phyloP scores from a whole-genome alignment of 2,113 vertebrate species.

The Accipiter virgatus region DNA sequence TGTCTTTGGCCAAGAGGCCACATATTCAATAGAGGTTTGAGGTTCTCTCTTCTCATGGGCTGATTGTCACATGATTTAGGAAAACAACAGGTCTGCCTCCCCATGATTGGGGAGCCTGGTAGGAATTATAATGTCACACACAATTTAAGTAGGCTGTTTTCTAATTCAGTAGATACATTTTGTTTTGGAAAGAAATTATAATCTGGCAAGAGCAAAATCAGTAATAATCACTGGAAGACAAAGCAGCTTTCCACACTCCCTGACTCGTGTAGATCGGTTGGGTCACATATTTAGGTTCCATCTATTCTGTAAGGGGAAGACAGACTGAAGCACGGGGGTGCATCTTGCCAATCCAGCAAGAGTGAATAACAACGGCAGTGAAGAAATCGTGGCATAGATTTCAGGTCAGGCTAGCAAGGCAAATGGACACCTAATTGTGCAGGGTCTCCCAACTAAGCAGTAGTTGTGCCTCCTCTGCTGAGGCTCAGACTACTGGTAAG shows the following conservation, averaged over 20 bases:
- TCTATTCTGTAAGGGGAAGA: neutral
- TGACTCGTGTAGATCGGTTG: neutral
- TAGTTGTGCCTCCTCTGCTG: neutral
- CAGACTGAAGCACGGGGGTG: accelerated
- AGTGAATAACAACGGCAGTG: neutral
- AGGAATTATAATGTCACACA: neutral
- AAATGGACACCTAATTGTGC: accelerated
- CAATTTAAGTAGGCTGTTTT: neutral
- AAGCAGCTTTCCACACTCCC: neutral
- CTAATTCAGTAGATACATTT: neutral
- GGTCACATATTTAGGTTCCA: neutral
- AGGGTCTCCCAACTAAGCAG: accelerated
- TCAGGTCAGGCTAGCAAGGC: neutral
- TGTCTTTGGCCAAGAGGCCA: neutral
- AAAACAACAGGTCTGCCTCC: neutral
- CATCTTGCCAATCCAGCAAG: neutral
- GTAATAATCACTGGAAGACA: neutral
- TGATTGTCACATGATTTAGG: neutral
- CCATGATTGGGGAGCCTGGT: neutral
- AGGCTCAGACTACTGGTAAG: neutral
- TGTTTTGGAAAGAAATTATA: neutral
- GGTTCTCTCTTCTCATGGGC: neutral
- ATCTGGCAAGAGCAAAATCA: neutral
- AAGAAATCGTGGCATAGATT: neutral
- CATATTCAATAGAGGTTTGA: neutral